Evolutionary conservation across 2,888 invertebrate species (phyloP), one percentile per base, ranked within the genome.

Genomic region (Habrosyne pyritoides): DNA sequence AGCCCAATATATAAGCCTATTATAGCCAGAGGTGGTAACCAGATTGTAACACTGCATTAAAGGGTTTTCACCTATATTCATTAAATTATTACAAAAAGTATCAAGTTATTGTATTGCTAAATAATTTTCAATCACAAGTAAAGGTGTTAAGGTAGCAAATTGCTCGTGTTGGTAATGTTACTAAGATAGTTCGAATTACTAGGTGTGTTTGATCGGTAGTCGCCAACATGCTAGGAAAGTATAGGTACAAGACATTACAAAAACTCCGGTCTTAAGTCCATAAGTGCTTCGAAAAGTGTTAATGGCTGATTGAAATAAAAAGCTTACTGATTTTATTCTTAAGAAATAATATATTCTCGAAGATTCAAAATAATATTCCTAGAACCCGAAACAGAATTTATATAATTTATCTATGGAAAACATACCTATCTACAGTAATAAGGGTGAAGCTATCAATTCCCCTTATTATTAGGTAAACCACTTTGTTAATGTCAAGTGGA

Each of bases 141-240:
- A 26, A 21, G 42, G 30, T 10, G 12, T 52, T 56, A 51, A 47
- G 53, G 53, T 12, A 21, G 21, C 26, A 55, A 42, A 28, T 61
- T 47, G 54, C 47, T 53, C 51, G 36, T 26, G 24, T 14, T 51
- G 49, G 30, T 49, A 56, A 22, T 51, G 49, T 51, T 24, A 42
- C 55, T 69, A 59, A 62, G 66, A 63, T 67, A 63, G 62, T 70
- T 68, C 59, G 56, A 58, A 64, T 66, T 66, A 76, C 71, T 77
- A 71, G 53, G 67, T 68, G 59, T 69, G 71, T 74, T 77, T 76
- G 73, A 77, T 77, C 73, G 73, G 75, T 71, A 73, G 73, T 75
- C 66, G 70, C 69, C 60, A 71, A 80, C 77, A 75, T 74, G 71
- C 69, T 75, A 69, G 68, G 66, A 59, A 73, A 72, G 66, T 42